Evolutionary conservation across 2,113 vertebrate genomes (phyloP).

Genomic region (Eidolon helvum): DNA sequence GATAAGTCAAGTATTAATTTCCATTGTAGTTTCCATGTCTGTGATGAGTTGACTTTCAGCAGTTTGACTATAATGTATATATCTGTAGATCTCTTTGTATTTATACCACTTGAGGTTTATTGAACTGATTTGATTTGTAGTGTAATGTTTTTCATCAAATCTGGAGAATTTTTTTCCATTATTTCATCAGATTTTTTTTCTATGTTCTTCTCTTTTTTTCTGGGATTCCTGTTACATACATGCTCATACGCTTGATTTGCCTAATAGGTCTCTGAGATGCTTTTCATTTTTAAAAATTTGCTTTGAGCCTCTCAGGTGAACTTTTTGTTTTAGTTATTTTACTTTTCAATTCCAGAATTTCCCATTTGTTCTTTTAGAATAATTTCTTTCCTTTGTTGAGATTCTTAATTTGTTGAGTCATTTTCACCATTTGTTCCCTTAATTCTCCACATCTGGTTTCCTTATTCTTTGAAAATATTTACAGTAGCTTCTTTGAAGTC

Average conservation of each 20-base stretch:
- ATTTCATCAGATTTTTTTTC: not conserved
- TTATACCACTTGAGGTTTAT: not conserved
- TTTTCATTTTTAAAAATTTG: not conserved
- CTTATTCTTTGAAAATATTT: constrained; percentile 1
- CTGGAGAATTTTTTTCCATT: not conserved
- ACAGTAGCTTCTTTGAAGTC: not conserved
- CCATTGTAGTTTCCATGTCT: not conserved
- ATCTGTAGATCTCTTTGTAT: not conserved
- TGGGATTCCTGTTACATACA: not conserved
- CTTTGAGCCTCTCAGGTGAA: not conserved
- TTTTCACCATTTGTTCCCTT: not conserved
- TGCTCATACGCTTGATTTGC: not conserved
- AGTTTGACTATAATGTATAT: not conserved
- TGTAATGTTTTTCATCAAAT: not conserved
- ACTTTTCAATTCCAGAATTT: not conserved
- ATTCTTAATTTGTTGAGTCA: not conserved
- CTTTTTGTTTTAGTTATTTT: not conserved
- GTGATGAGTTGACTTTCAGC: not conserved
- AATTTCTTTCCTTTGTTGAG: not conserved
- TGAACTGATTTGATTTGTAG: not conserved
- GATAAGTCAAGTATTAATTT: not conserved
- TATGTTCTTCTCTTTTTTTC: not conserved
- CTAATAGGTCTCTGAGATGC: not conserved
- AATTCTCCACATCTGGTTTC: not conserved
- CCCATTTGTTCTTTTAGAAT: not conserved